phyloP scores from a whole-genome alignment of 1,140 invertebrate species.

The silkworm (Bombyx mori) region ASM3026992v2 NC_085110.1:5243501-5244000 shows the following conservation, averaged over 20 bases:
- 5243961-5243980: slow-evolving; percentile 63
- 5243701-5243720: neutral
- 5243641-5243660: neutral
- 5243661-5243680: neutral
- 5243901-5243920: slow-evolving; percentile 71
- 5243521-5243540: too few species aligned
- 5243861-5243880: slow-evolving; percentile 67
- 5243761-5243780: slow-evolving; percentile 27
- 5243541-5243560: too few species aligned
- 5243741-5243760: slow-evolving; percentile 3
- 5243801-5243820: slow-evolving; percentile 69
- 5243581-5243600: too few species aligned
- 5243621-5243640: too few species aligned
- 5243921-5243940: slow-evolving; percentile 71
- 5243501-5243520: too few species aligned
- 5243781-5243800: slow-evolving; percentile 63
- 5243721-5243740: slow-evolving; percentile 8
- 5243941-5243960: slow-evolving; percentile 66
- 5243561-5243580: too few species aligned
- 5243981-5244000: slow-evolving; percentile 22
- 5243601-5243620: too few species aligned
- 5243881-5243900: slow-evolving; percentile 71
- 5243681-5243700: neutral
- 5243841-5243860: slow-evolving; percentile 72
- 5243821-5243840: slow-evolving; percentile 68